phyloP scores from a whole-genome alignment of 2,797 vertebrate species.

The Malurus splendens region DNA sequence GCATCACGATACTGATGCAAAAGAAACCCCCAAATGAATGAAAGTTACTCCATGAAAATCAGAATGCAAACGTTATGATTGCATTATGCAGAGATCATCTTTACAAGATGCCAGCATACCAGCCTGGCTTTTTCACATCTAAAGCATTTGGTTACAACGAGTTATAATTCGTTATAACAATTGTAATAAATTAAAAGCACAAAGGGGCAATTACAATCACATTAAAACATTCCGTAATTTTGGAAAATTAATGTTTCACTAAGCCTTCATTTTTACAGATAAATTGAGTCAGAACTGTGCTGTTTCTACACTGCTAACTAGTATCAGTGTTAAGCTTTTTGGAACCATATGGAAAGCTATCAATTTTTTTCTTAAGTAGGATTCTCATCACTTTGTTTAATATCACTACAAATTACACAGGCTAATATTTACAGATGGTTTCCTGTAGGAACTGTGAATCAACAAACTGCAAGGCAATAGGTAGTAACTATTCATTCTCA shows the following conservation, averaged over 20 bases:
- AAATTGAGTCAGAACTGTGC: conserved; percentile 40
- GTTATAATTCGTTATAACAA: conserved; percentile 34
- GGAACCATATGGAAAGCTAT: conserved; percentile 42
- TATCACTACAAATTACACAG: conserved; percentile 35
- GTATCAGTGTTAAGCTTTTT: conserved; percentile 1
- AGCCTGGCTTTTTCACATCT: conserved; percentile 17
- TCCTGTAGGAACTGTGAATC: conserved; percentile 24
- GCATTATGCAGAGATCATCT: not conserved
- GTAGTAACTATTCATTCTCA: not conserved
- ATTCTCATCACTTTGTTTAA: conserved; percentile 46
- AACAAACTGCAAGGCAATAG: conserved; percentile 21
- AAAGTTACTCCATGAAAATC: not conserved
- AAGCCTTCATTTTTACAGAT: conserved; percentile 40
- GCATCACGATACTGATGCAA: not conserved
- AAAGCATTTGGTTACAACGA: conserved; percentile 36
- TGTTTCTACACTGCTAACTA: conserved; percentile 17
- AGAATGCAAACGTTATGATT: not conserved
- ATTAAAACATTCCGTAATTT: conserved; percentile 57
- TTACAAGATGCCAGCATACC: conserved; percentile 9
- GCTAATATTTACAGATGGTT: conserved; percentile 39
- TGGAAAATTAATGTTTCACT: conserved; percentile 60
- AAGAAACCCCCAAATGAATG: not conserved
- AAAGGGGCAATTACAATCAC: conserved; percentile 58
- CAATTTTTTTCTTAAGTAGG: conserved; percentile 26
- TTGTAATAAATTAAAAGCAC: conserved; percentile 58